A percentile compares a stretch with the other conserved stretches of the same genome.
phyloP scores from a whole-genome alignment of 2,888 invertebrate species.

The Melolontha melolontha region DNA sequence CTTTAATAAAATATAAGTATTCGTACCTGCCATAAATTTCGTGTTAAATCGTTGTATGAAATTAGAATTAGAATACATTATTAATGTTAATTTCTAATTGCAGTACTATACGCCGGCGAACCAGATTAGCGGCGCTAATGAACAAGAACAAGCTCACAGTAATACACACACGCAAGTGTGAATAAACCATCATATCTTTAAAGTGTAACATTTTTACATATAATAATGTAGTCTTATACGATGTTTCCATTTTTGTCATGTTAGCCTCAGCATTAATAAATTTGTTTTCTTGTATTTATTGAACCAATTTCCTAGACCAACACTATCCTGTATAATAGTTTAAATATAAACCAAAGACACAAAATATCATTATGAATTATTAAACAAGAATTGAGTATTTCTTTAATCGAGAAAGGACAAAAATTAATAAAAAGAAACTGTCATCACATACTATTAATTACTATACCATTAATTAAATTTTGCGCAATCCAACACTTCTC shows the following conservation, averaged over 20 bases:
- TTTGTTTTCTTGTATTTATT: slow-evolving; percentile 57
- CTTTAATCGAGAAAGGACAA: too few relatives aligned
- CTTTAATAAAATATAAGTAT: slow-evolving; percentile 23
- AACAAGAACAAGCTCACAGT: slow-evolving; percentile 83
- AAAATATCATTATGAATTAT: too few relatives aligned
- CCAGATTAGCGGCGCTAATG: slow-evolving; percentile 77
- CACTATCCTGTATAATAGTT: not conserved
- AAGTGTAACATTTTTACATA: slow-evolving; percentile 41
- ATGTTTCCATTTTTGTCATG: slow-evolving; percentile 56
- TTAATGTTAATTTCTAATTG: slow-evolving; percentile 63
- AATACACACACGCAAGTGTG: slow-evolving; percentile 90
- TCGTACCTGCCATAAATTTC: slow-evolving; percentile 22
- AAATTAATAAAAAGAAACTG: too few relatives aligned
- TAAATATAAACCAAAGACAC: too few relatives aligned
- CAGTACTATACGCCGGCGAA: slow-evolving; percentile 88
- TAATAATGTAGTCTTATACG: slow-evolving; percentile 54
- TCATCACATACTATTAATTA: too few relatives aligned
- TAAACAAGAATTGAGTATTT: too few relatives aligned
- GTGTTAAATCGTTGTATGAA: slow-evolving; percentile 15
- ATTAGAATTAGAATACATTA: slow-evolving; percentile 36
- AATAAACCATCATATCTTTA: slow-evolving; percentile 57
- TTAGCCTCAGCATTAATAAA: slow-evolving; percentile 57
- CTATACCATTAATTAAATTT: too few relatives aligned
- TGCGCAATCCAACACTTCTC: too few relatives aligned
- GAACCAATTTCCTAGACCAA: slow-evolving; percentile 38